Evolutionary conservation across 2,113 vertebrate species (phyloP), one percentile per base, ranked within the genome.

Genomic region (Cyprinodon brontotheroides): DNA sequence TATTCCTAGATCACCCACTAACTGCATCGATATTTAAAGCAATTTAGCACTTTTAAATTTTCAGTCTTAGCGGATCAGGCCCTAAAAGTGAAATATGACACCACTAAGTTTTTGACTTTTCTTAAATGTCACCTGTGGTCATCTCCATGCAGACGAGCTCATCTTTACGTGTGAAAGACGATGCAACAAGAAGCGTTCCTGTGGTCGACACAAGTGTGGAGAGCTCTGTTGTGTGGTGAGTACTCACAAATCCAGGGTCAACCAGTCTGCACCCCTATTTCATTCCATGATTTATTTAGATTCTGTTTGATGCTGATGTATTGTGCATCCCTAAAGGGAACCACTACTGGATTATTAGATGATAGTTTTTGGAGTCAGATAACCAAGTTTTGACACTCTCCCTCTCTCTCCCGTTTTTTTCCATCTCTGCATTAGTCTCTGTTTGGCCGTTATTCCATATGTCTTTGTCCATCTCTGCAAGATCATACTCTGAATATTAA

Each of bases 191-290:
- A 99, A 99, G 63, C 95, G 97, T 65, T 96, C 94, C 1, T 99
- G 98, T 84, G 97, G 98, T 53, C 93, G 98, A 60, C 98, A 99
- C 91, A 99, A 99, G 83, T 99, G 97, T 89, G 96, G 95, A 61
- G 97, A 99, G 93, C 91, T 97, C 79, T 99, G 98, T 81, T 99
- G 98, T 90, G 96, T 98, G 94, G 98, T 99, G 89, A 95, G 98
- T 92, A n/a, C n/a, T n/a, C n/a, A n/a, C n/a, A 3, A 38, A 17
- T 41, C 12, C 14, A 29, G 2, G 53, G 17, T 53, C 11, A n/a
- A 6, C 15, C 50, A 1, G 8, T 20, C n/a, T 57, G 50, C 7
- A 17, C 15, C 48, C 48, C 15, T 3, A 7, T 17, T 53, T 53
- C 48, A 20, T 13, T 17, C 15, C 48, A 7, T 36, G 13, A 38